Base-by-base conservation (phyloP, 2,888 invertebrate species). In the Catocala nupta region DNA sequence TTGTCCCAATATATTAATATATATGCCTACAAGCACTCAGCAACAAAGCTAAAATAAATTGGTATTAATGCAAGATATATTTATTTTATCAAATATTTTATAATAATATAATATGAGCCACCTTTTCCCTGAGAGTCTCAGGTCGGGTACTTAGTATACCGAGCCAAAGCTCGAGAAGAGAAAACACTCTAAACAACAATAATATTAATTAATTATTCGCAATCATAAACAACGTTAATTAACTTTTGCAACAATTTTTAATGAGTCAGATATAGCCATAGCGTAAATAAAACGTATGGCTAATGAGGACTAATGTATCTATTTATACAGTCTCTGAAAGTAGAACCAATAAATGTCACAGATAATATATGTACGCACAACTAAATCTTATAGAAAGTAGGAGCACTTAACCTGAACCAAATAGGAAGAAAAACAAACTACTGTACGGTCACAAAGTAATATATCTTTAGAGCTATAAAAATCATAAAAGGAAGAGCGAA, bases 381-480 rank as follows among this genome's bases (percentile, higher is more conserved):
- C 45, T 59, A 59, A 66, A 53, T 51, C 58, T 55, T 47, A 36
- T 52, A 71, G 75, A 77, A 77, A 75, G 66, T 62, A 60, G 54
- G 13, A 10, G 52, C 64, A 68, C 55, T 57, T 59, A 58, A 59
- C 52, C 49, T 58, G 63, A 13, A 43, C 68, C 65, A 57, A 65
- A 64, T 65, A 67, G 57, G 63, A 63, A 67, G 65, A 68, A 66
- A 65, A 65, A 64, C 50, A 52, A 60, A 72, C 63, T 75, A 65
- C 65, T 57, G 58, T 63, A 63, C 43, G 44, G 56, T 56, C 55
- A 69, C 66, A 50, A 66, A 45, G 34, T 54, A 48, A 55, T 71
- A 68, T 69, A 68, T 78, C 63, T 68, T 66, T 65, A 44, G 49
- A 70, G 12, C 62, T 56, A 71, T 78, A 72, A 80, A 79, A 74